Percentiles rank a stretch among this genome's conserved stretches.
Evolutionary conservation across 92 coral and sea anemone genomes (phyloP).

Genomic region (Epizoanthus stellaris): DNA sequence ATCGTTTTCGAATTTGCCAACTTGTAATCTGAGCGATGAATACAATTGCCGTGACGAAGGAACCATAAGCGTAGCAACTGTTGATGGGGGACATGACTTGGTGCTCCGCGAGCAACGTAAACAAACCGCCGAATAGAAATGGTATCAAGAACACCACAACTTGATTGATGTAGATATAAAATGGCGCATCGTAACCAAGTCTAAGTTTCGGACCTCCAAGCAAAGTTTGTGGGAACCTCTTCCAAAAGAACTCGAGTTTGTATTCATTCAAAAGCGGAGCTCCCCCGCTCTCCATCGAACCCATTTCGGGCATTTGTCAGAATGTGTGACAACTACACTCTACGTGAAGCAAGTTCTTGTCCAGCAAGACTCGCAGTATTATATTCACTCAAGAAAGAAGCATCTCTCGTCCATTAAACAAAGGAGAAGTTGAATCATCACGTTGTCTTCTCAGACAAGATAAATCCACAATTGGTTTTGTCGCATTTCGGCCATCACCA

Average conservation of each 20-base stretch:
- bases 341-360: neutral
- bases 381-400: neutral
- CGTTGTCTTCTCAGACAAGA: neutral
- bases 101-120: constrained; percentile 82
- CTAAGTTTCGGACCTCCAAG: constrained; percentile 89
- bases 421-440: neutral
- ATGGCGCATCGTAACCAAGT: constrained; percentile 87
- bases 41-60: constrained; percentile 66
- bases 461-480: neutral
- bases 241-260: constrained; percentile 93
- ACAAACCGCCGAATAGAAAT: constrained; percentile 77
- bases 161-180: constrained; percentile 84
- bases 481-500: too few relatives aligned
- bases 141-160: constrained; percentile 81
- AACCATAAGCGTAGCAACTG: constrained; percentile 80
- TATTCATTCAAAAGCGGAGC: constrained; percentile 97
- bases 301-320: constrained; percentile 69
- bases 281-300: constrained; percentile 81
- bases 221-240: constrained; percentile 89
- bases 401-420: neutral
- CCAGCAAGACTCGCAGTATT: constrained; percentile 9
- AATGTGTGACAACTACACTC: constrained; percentile 16
- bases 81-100: constrained; percentile 55
- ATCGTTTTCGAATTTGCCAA: constrained; percentile 66
- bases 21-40: constrained; percentile 62